Conservation (phyloP, 1,140 invertebrate genomes). For the Berghia stephanieae region DNA sequence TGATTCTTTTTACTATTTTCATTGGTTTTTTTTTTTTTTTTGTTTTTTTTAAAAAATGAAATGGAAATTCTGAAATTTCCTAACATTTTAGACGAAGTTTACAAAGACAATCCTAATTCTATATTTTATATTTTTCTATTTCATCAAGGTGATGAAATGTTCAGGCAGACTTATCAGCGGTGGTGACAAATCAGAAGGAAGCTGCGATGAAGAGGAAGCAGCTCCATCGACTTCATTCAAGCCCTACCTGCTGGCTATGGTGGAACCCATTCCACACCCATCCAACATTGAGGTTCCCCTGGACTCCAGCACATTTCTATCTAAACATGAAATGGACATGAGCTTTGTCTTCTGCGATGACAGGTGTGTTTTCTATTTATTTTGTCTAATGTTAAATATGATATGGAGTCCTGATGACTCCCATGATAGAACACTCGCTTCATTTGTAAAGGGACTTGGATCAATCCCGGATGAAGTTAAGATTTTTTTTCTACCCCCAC, state of each 20-base stretch:
- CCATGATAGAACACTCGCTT: no score
- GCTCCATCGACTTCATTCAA: conserved; percentile 11
- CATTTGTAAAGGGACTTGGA: no score
- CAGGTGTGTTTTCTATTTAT: conserved; percentile 72
- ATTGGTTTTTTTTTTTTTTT: no score
- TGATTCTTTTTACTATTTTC: no score
- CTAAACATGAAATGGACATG: conserved; percentile 91
- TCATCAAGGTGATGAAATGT: conserved; percentile 84
- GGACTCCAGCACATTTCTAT: conserved; percentile 87
- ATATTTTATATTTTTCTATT: background rate
- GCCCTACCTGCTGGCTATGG: conserved; percentile 74
- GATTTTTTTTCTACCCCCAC: no score
- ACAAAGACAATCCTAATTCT: no score
- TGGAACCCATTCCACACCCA: conserved; percentile 89
- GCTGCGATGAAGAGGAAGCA: background rate
- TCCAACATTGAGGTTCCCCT: conserved; percentile 91
- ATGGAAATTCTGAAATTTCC: no score
- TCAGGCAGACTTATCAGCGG: conserved; percentile 76
- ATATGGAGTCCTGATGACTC: no score
- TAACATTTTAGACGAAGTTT: no score
- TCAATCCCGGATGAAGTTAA: no score
- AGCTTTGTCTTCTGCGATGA: conserved; percentile 94
- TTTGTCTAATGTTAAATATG: no score
- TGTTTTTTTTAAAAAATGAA: background rate
- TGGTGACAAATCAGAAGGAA: background rate